Evolutionary conservation across 2,113 vertebrate genomes (phyloP).

Genomic region (Terrapene triunguis): DNA sequence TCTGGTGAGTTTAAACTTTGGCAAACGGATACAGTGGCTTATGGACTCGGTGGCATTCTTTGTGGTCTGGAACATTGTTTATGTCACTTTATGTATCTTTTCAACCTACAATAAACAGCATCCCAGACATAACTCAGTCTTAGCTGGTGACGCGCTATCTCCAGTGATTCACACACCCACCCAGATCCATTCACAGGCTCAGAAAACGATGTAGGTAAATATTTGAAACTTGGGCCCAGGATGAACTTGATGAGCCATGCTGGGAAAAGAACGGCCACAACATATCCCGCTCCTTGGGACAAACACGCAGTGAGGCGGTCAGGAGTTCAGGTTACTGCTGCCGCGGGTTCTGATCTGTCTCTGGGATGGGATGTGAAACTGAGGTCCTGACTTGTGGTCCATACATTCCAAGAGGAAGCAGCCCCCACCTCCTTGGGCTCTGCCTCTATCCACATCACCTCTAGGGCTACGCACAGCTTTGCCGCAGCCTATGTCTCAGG

Average conservation of each 20-base stretch:
- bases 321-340: fast-evolving
- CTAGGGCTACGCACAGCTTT: no score
- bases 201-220: background rate
- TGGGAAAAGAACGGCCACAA: background rate
- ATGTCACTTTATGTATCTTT: slow-evolving; percentile 27
- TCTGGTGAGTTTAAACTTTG: slow-evolving; percentile 24
- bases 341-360: fast-evolving
- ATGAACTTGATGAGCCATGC: background rate
- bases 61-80: slow-evolving; percentile 16
- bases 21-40: background rate
- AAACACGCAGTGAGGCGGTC: background rate
- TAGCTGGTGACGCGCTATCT: background rate
- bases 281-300: background rate
- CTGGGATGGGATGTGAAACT: background rate
- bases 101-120: slow-evolving; percentile 5
- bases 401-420: background rate
- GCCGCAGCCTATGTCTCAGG: background rate
- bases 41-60: background rate
- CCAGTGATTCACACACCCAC: background rate
- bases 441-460: background rate
- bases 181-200: background rate
- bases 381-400: background rate
- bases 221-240: background rate
- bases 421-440: background rate
- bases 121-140: background rate